A percentile compares a stretch with the other conserved stretches of the same genome.
phyloP scores from a whole-genome alignment of 2,888 invertebrate genomes.

The Leptodirus hochenwartii region DNA sequence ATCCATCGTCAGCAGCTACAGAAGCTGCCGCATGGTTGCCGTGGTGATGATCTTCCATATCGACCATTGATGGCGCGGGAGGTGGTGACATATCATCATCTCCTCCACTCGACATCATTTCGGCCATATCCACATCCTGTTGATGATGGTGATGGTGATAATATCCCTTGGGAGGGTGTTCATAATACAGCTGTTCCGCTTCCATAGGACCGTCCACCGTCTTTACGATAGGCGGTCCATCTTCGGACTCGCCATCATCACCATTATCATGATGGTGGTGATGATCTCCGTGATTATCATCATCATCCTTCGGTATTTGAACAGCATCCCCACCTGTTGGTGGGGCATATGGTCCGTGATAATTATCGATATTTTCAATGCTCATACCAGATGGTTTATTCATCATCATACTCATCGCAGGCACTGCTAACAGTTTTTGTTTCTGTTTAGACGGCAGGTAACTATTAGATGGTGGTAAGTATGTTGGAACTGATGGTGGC shows the following conservation, averaged over 20 bases:
- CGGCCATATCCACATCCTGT: slow-evolving; percentile 11
- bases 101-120: slow-evolving; percentile 8
- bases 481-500: too few relatives aligned
- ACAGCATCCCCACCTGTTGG: slow-evolving; percentile 4
- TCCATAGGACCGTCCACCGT: too few relatives aligned
- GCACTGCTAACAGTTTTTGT: too few relatives aligned
- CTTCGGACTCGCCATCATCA: slow-evolving; percentile 4
- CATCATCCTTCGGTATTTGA: slow-evolving; percentile 9
- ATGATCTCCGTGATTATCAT: slow-evolving; percentile 5
- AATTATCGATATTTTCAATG: too few relatives aligned
- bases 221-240: slow-evolving; percentile 11
- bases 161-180: background rate
- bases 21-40: too few relatives aligned
- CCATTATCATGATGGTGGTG: slow-evolving; percentile 7
- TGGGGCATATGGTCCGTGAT: too few relatives aligned
- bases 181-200: too few relatives aligned
- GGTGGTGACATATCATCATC: slow-evolving; percentile 7
- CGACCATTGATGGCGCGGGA: slow-evolving; percentile 11
- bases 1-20: too few relatives aligned
- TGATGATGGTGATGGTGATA: slow-evolving; percentile 6
- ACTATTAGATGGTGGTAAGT: too few relatives aligned
- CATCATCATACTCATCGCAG: too few relatives aligned
- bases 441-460: too few relatives aligned
- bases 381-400: too few relatives aligned
- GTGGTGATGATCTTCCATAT: slow-evolving; percentile 12